Evolutionary conservation across 2,113 vertebrate species (phyloP).

Genomic region (Tretioscincus oriximinensis): DNA sequence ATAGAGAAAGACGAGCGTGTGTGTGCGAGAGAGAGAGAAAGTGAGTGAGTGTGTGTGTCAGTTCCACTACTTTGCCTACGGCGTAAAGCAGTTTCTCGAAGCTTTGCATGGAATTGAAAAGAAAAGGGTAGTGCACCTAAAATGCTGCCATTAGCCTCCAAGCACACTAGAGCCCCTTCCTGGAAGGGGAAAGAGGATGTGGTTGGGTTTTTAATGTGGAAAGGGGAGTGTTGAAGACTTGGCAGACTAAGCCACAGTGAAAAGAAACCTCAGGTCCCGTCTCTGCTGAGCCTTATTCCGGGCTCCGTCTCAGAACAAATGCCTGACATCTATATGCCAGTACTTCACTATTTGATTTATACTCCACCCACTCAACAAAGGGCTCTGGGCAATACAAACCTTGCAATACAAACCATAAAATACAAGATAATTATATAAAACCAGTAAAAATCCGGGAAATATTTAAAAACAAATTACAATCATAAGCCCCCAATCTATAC

Average conservation of each 20-base stretch:
- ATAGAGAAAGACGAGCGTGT: not conserved
- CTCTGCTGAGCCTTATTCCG: no score
- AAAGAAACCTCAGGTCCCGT: not conserved
- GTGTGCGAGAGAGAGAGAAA: not conserved
- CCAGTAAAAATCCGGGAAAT: no score
- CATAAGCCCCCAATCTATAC: no score
- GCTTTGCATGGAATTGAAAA: not conserved
- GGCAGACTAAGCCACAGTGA: not conserved
- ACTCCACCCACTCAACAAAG: no score
- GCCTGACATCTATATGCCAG: no score
- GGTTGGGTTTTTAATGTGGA: not conserved
- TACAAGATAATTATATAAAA: no score
- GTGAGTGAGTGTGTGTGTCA: not conserved
- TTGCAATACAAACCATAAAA: no score
- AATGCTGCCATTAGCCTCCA: slow-evolving; percentile 9
- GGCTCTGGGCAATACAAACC: no score
- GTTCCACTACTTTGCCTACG: not conserved
- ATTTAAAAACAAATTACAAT: no score
- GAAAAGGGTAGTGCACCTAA: not conserved
- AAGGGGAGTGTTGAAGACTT: not conserved
- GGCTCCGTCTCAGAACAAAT: no score
- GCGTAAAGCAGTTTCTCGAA: not conserved
- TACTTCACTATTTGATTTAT: no score
- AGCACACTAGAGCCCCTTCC: not conserved
- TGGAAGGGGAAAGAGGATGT: not conserved